phyloP scores from a whole-genome alignment of 2,797 vertebrate genomes.

The Anguilla megastoma region DNA sequence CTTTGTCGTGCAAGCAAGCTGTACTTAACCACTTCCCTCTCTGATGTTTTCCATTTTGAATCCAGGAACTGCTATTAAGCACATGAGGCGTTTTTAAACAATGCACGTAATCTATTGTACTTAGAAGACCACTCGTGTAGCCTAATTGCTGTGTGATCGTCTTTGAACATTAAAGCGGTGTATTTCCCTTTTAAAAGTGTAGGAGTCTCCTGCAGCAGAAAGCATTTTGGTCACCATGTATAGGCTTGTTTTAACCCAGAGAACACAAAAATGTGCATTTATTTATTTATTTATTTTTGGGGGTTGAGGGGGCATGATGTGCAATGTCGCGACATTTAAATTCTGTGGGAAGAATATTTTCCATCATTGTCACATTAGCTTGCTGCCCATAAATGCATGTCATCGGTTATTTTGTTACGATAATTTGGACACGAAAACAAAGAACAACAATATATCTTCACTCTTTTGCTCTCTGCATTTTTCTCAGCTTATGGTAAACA shows the following conservation, averaged over 20 bases:
- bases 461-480: constrained; percentile 52
- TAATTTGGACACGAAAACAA: neutral
- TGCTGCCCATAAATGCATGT: neutral
- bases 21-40: neutral
- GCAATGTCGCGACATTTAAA: neutral
- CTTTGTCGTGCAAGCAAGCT: neutral
- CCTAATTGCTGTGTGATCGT: constrained; percentile 1
- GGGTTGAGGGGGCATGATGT: neutral
- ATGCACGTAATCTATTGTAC: neutral
- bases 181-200: neutral
- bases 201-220: neutral
- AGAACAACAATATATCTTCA: constrained; percentile 48
- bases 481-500: constrained; percentile 53
- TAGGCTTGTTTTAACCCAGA: neutral
- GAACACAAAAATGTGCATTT: neutral
- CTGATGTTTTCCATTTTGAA: neutral
- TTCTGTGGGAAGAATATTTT: neutral
- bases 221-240: neutral
- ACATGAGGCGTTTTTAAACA: neutral
- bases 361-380: neutral
- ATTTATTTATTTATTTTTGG: neutral
- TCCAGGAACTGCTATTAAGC: constrained; percentile 6
- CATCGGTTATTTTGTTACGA: neutral
- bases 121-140: neutral
- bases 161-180: neutral